Evolutionary conservation across 2,888 invertebrate species (phyloP), one percentile per base, ranked within the genome.

Genomic region (Caenorhabditis sp.): DNA sequence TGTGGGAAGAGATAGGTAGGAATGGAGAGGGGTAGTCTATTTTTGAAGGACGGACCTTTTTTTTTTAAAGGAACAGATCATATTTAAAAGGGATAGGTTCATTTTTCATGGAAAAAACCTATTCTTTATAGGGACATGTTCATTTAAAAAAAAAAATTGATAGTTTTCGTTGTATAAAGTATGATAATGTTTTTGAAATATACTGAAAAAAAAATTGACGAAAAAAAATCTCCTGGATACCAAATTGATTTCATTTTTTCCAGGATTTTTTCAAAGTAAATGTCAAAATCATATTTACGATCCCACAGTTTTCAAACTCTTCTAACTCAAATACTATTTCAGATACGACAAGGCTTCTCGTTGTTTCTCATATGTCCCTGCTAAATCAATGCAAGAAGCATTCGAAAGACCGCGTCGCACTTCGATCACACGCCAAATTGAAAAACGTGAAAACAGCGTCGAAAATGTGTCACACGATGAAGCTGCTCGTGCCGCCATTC

Each of bases 281-380:
- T n/a, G n/a, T 31, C 31, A 31, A 31, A 31, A 31, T 31, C n/a
- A n/a, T 12, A 25, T 20, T 20, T 38, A 49, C 50, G 23, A 27
- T 59, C 57, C 12, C 5, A 65, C 25, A 1, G 0, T 31, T n/a
- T 8, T n/a, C 21, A n/a, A 58, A 26, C 21, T 14, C n/a, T 36
- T 49, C 38, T 14, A 23, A 25, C 61, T 80, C 36, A 8, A 10
- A 36, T 8, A 36, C 17, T 7, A 10, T 5, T 53, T 7, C 50
- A 81, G 85, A 53, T 87, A 88, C 75, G 87, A 87, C 69, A 87
- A 86, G 52, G 81, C 82, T 1, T 87, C 86, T 1, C 81, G 84
- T 56, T 88, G 87, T 66, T 87, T 87, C 78, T 85, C 86, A 20
- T 87, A 87, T 70, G 87, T 86, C 17, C 87, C 87, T 0, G 83